Base-by-base conservation (phyloP, 2,888 invertebrate species). In the Chorisops tibialis region DNA sequence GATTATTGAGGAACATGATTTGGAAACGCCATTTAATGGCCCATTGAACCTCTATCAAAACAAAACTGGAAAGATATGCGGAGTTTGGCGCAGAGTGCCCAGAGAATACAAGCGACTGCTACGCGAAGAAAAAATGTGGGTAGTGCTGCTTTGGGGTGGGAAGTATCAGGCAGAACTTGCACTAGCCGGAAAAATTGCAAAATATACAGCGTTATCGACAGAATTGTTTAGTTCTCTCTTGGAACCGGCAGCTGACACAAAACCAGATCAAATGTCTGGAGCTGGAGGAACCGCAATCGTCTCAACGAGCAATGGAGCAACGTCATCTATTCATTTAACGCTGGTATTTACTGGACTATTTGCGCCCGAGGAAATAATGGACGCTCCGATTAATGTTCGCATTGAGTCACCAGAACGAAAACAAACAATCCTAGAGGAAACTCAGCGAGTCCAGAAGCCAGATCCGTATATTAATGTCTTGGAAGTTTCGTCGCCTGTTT, bases 11-110 rank as follows among this genome's bases (percentile, higher is more conserved):
- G 93, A 94, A 74, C 90, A 92, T 69, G 86, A 85, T 30, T 78
- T 91, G 67, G 86, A 75, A 69, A 75, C 77, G 60, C 71, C 73
- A 75, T 69, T 82, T 77, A 72, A 79, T 73, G 70, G 82, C 74
- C 65, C 83, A 71, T 61, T 86, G 64, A 89, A 89, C 63, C 82
- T 86, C 47, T 93, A 92, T 71, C 91, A 92, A 77, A 91, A 91
- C 73, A 86, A 88, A 67, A 93, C 92, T 6, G 88, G 91, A 66
- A 93, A 93, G 79, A 82, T 93, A 24, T 95, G 94, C 73, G 94
- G 94, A 0, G 91, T 93, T 1, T 95, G 94, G 94, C 84, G 88
- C 64, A 83, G 93, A 65, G 84, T 95, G 54, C 91, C 94, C 1
- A 82, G 89, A 41, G 89, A 92, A 66, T 94, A 94, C 76, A 83